Conservation (phyloP, 2,888 invertebrate genomes). For the Arrhopalites spinosus region DNA sequence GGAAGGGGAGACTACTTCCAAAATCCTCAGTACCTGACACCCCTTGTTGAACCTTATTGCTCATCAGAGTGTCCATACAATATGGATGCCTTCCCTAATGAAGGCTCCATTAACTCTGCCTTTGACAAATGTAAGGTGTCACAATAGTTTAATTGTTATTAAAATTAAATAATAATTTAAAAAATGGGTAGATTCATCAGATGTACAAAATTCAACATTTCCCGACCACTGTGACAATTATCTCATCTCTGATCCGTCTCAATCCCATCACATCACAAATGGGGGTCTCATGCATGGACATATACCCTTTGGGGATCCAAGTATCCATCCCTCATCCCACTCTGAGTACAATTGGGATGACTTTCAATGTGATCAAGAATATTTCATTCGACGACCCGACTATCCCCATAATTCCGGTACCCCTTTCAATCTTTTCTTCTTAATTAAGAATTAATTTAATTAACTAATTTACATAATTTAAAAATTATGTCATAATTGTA, state of each 20-base stretch:
- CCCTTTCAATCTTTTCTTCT: no score
- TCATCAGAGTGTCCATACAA: slow-evolving; percentile 44
- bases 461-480: background rate
- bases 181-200: slow-evolving; percentile 46
- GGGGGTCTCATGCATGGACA: slow-evolving; percentile 13
- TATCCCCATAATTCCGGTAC: slow-evolving; percentile 54
- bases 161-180: background rate
- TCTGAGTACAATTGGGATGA: slow-evolving; percentile 51
- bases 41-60: slow-evolving; percentile 47
- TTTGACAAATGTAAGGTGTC: slow-evolving; percentile 50
- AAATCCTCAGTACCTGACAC: slow-evolving; percentile 48
- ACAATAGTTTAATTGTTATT: no score
- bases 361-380: slow-evolving; percentile 47
- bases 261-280: background rate
- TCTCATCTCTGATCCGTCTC: slow-evolving; percentile 42
- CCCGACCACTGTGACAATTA: slow-evolving; percentile 51
- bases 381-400: slow-evolving; percentile 49
- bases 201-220: slow-evolving; percentile 45
- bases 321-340: slow-evolving; percentile 20
- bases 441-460: no score
- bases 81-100: slow-evolving; percentile 45
- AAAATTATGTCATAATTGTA: slow-evolving; percentile 13
- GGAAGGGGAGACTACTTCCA: slow-evolving; percentile 31
- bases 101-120: slow-evolving; percentile 34
- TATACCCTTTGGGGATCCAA: slow-evolving; percentile 16